Conservation (phyloP, 2,888 invertebrate species). For the Ptychoptera contaminata region DNA sequence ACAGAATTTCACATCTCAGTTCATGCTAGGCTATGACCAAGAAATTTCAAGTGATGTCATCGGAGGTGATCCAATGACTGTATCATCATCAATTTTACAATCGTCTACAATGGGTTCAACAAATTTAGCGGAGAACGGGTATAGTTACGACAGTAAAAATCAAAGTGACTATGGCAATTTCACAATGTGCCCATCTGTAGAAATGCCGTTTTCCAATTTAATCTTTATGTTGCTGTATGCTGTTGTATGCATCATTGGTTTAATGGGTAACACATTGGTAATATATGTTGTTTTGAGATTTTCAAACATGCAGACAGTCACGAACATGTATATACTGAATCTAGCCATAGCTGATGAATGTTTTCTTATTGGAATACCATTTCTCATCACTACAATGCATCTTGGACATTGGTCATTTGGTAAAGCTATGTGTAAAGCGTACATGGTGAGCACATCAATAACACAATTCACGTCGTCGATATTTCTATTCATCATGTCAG, state of each 20-base stretch:
- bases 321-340: slow-evolving; percentile 78
- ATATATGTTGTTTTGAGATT: slow-evolving; percentile 71
- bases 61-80: no score
- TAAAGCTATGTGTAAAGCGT: slow-evolving; percentile 63
- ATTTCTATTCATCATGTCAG: slow-evolving; percentile 74
- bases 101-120: no score
- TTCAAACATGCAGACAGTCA: slow-evolving; percentile 80
- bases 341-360: slow-evolving; percentile 76
- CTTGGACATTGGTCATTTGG: slow-evolving; percentile 69
- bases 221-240: slow-evolving; percentile 53
- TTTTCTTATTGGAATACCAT: slow-evolving; percentile 71
- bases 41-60: no score
- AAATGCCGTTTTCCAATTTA: slow-evolving; percentile 34
- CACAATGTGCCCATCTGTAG: slow-evolving; percentile 30
- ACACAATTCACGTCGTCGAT: slow-evolving; percentile 79
- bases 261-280: slow-evolving; percentile 69
- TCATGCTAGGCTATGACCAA: no score
- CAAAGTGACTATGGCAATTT: no score
- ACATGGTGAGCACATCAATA: slow-evolving; percentile 71
- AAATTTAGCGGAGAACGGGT: no score
- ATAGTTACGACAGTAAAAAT: no score
- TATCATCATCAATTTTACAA: no score
- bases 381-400: slow-evolving; percentile 65
- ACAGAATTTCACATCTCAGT: no score
- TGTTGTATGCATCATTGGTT: slow-evolving; percentile 63